Conservation (phyloP, 37 sponge, comb jelly and placozoan genomes). For the Eunapius fragilis region DNA sequence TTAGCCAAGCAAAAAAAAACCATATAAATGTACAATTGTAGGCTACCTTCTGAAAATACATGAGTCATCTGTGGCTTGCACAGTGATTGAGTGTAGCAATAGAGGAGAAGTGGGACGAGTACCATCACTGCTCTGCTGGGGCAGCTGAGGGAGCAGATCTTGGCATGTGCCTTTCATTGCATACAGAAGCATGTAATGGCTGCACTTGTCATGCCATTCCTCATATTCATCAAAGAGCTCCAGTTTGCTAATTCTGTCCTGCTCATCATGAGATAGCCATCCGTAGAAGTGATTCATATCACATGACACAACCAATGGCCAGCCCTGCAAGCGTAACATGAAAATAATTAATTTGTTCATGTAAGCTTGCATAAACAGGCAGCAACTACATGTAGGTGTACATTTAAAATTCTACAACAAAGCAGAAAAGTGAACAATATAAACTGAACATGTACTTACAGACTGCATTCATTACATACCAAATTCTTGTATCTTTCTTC, state of each 20-base stretch:
- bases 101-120: background rate
- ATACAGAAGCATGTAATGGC: slow-evolving; percentile 72
- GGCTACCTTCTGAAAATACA: background rate
- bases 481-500: slow-evolving; percentile 36
- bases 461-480: slow-evolving; percentile 17
- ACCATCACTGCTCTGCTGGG: background rate
- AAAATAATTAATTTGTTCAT: background rate
- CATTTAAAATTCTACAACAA: too few relatives aligned
- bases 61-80: background rate
- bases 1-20: too few relatives aligned
- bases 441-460: too few relatives aligned
- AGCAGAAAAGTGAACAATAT: too few relatives aligned
- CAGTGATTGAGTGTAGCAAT: background rate
- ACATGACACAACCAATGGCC: slow-evolving; percentile 28
- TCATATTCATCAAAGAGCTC: slow-evolving; percentile 93
- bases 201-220: slow-evolving; percentile 87
- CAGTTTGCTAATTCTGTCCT: slow-evolving; percentile 28
- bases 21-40: background rate
- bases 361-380: background rate
- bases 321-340: slow-evolving; percentile 53
- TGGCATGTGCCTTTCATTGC: slow-evolving; percentile 15
- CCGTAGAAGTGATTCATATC: slow-evolving; percentile 81
- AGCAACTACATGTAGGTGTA: background rate
- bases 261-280: slow-evolving; percentile 32
- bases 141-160: background rate